Evolutionary conservation across 2,113 vertebrate species (phyloP).

Genomic region (Saguinus midas): DNA sequence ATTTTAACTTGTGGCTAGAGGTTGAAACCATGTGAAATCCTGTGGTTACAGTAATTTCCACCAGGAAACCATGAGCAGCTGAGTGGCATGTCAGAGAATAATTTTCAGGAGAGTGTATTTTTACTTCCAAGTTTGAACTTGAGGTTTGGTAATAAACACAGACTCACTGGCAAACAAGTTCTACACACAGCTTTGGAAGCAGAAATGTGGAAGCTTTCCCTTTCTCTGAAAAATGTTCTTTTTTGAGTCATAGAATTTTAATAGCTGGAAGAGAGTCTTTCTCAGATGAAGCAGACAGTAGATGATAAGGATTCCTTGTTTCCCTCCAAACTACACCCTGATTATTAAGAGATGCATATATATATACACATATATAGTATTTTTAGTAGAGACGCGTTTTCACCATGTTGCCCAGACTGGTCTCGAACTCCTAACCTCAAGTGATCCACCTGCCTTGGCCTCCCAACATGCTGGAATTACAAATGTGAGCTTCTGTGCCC

Average conservation of each 20-base stretch:
- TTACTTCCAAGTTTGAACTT: background rate
- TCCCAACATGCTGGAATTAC: too few species aligned
- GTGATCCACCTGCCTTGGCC: too few species aligned
- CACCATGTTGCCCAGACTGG: too few species aligned
- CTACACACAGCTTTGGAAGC: background rate
- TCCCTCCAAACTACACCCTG: background rate
- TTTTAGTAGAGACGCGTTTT: too few species aligned
- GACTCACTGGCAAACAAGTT: background rate
- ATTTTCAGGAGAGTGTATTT: background rate
- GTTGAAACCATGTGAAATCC: constrained; percentile 6
- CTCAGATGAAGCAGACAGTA: background rate
- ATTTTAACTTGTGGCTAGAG: constrained; percentile 53
- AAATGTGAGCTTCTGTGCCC: too few species aligned
- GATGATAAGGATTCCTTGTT: background rate
- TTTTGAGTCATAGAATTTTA: background rate
- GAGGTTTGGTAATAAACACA: background rate
- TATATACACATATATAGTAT: too few species aligned
- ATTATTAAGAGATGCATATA: too few species aligned
- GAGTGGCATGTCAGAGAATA: background rate
- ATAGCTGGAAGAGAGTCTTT: background rate
- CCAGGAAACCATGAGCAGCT: constrained; percentile 11
- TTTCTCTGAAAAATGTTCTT: background rate
- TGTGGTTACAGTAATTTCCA: constrained; percentile 46
- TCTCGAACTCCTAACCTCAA: too few species aligned
- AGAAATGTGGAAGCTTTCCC: background rate